Percentiles rank a stretch among this genome's conserved stretches.
Evolutionary conservation across 2,888 invertebrate species (phyloP).

Genomic region (Cordilura impudica): DNA sequence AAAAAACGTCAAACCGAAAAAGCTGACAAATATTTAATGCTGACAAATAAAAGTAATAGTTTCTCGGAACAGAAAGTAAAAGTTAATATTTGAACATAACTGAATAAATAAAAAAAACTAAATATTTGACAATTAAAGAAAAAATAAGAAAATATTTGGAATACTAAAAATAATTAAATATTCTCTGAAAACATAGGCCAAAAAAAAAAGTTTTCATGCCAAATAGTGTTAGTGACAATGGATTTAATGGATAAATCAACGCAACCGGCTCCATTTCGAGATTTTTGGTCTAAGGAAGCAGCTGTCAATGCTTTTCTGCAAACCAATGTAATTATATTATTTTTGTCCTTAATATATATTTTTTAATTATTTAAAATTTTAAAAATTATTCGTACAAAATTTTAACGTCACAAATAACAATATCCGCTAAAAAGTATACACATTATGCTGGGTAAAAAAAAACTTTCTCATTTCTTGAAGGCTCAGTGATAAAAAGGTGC

Average conservation of each 20-base stretch:
- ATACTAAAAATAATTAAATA: neutral
- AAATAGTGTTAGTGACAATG: constrained; percentile 49
- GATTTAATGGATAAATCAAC: constrained; percentile 67
- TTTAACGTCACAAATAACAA: too few relatives aligned
- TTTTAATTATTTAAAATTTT: too few relatives aligned
- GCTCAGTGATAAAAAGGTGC: too few relatives aligned
- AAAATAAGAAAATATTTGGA: neutral
- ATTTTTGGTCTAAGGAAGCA: constrained; percentile 75
- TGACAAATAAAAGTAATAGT: constrained; percentile 11
- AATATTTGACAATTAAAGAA: neutral
- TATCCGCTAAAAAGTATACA: too few relatives aligned
- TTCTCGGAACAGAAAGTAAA: constrained; percentile 34
- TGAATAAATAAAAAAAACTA: neutral
- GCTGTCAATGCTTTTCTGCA: constrained; percentile 74
- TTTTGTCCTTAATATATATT: too few relatives aligned
- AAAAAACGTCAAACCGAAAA: constrained; percentile 39
- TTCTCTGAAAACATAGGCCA: neutral
- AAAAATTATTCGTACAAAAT: too few relatives aligned
- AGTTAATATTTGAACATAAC: constrained; percentile 35
- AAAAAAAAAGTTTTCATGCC: neutral
- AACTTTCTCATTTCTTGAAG: too few relatives aligned
- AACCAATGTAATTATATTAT: constrained; percentile 65
- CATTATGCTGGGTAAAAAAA: too few relatives aligned
- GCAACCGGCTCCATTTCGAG: constrained; percentile 68
- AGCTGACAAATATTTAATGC: constrained; percentile 3